These are phyloP conservation scores for Polia nebulosa DNA, from an alignment of 2,888 invertebrate species.

Conservation along the genomic window DNA sequence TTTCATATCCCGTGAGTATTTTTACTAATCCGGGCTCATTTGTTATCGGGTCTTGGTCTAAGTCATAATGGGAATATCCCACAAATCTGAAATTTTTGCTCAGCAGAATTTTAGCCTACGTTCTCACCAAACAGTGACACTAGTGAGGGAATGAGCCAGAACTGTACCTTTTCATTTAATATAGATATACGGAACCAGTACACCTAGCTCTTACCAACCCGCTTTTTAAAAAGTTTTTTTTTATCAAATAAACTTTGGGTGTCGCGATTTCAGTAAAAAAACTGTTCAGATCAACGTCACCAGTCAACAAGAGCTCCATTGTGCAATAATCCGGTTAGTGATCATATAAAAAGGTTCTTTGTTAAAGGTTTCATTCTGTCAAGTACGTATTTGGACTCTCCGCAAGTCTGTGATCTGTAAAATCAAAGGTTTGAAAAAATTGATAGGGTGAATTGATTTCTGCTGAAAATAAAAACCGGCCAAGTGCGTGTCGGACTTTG, in stretches of 20 bases:
- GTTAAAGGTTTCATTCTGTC: constrained; percentile 33
- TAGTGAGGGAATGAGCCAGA: too few species aligned
- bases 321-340: constrained; percentile 64
- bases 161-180: not conserved
- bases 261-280: constrained; percentile 43
- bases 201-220: too few species aligned
- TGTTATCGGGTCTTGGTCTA: too few species aligned
- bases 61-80: too few species aligned
- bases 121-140: too few species aligned
- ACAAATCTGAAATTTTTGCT: too few species aligned
- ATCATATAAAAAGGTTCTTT: constrained; percentile 42
- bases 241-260: constrained; percentile 36
- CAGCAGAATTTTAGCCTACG: too few species aligned
- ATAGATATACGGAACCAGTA: not conserved
- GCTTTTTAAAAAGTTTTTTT: constrained; percentile 23
- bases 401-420: constrained; percentile 46
- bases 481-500: too few species aligned
- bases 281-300: constrained; percentile 54
- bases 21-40: too few species aligned
- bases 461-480: constrained; percentile 34
- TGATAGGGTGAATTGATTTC: constrained; percentile 5
- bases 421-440: constrained; percentile 45
- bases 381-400: constrained; percentile 26
- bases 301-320: constrained; percentile 47
- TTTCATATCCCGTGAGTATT: too few species aligned